Evolutionary conservation across 1,140 invertebrate genomes (phyloP).

Genomic region (Cherax destructor): DNA sequence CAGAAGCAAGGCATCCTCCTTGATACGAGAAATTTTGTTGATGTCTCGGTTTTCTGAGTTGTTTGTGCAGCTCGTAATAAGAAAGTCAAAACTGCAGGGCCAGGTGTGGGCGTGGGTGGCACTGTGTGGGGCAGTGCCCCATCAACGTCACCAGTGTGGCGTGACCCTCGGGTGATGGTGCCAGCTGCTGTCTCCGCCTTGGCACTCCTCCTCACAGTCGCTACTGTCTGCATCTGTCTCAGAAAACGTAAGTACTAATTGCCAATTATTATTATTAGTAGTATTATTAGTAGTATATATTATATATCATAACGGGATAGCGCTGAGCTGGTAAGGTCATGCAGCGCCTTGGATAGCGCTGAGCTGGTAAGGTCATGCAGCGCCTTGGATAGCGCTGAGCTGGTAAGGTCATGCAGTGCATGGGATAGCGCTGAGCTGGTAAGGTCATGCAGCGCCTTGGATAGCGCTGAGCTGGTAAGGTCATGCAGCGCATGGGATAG

Average conservation of each 20-base stretch:
- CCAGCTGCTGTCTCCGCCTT: conserved; percentile 53
- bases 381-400: not conserved
- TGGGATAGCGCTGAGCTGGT: not conserved
- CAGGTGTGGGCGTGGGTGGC: conserved; percentile 16
- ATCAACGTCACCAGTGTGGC: conserved; percentile 47
- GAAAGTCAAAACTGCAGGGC: not conserved
- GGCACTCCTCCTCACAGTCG: conserved; percentile 52
- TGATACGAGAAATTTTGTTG: too few relatives aligned
- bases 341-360: not conserved
- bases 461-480: not conserved
- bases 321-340: not conserved
- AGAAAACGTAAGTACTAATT: conserved; percentile 40
- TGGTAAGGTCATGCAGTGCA: not conserved
- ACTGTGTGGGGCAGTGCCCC: conserved; percentile 40
- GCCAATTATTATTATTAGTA: not conserved
- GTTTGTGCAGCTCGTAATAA: too few relatives aligned
- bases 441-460: not conserved
- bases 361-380: not conserved
- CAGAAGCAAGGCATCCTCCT: too few relatives aligned
- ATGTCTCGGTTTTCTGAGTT: too few relatives aligned
- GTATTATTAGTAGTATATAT: not conserved
- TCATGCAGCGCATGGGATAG: not conserved
- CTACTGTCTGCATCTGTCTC: conserved; percentile 58
- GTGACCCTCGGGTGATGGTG: conserved; percentile 57
- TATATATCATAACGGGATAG: too few relatives aligned